phyloP scores from a whole-genome alignment of 2,888 invertebrate genomes.

The Metallyticus violacea region DNA sequence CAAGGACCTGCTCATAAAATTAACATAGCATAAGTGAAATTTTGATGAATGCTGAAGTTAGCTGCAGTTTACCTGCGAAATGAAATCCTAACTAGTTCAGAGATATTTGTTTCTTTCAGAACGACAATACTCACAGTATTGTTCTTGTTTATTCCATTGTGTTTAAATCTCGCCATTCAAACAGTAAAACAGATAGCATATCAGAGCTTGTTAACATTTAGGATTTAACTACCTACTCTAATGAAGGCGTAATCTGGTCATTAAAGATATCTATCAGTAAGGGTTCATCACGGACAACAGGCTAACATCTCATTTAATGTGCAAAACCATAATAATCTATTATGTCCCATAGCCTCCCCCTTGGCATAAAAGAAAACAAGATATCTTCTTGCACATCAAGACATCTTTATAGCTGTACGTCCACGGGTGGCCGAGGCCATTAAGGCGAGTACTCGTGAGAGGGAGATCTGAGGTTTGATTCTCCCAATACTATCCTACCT shows the following conservation, averaged over 20 bases:
- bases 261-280: not conserved
- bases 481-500: too few relatives aligned
- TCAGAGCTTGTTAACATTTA: not conserved
- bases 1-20: too few relatives aligned
- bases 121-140: not conserved
- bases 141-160: not conserved
- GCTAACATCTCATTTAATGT: not conserved
- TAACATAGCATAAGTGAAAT: too few relatives aligned
- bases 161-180: not conserved
- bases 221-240: not conserved
- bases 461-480: too few relatives aligned
- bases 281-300: not conserved
- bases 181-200: not conserved
- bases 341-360: not conserved
- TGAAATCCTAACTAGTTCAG: too few relatives aligned
- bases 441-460: too few relatives aligned
- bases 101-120: not conserved
- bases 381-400: not conserved
- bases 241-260: not conserved
- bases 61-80: too few relatives aligned
- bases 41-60: too few relatives aligned
- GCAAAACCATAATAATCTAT: not conserved
- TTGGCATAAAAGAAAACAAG: not conserved
- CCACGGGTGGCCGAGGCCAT: too few relatives aligned
- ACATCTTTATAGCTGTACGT: not conserved